These are phyloP conservation scores for Mohoua ochrocephala DNA, from an alignment of 2,113 vertebrate species.

Conservation along the genomic window DNA sequence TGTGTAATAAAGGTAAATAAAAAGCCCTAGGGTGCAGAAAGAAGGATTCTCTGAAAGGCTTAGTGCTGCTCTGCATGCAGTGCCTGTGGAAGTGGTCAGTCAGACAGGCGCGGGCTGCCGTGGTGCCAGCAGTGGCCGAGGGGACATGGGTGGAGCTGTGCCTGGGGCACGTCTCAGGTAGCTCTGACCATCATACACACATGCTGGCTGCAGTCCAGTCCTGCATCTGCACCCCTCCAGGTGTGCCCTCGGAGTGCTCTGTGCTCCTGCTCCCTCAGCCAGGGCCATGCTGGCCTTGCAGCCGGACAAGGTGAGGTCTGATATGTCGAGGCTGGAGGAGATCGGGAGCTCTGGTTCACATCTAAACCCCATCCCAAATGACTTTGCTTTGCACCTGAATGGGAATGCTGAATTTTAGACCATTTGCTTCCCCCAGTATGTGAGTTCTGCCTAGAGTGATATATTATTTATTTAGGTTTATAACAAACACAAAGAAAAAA, in stretches of 20 bases:
- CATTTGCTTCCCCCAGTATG: neutral
- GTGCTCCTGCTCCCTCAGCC: neutral
- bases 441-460: neutral
- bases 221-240: neutral
- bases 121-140: accelerated
- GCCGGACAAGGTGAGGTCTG: accelerated
- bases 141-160: neutral
- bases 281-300: accelerated
- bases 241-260: neutral
- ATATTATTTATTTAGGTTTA: constrained; percentile 41
- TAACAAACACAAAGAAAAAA: neutral
- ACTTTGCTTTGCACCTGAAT: neutral
- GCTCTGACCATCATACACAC: accelerated
- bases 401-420: neutral
- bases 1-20: neutral
- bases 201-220: neutral
- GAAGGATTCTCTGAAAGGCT: neutral
- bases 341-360: neutral
- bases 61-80: accelerated
- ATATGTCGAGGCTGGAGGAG: accelerated
- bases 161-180: neutral
- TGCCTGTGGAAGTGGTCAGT: accelerated
- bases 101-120: accelerated
- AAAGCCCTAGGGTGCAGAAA: neutral
- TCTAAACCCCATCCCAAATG: neutral